Conservation (phyloP, 1,140 invertebrate genomes). For the Panagrolaimus sp. region DNA sequence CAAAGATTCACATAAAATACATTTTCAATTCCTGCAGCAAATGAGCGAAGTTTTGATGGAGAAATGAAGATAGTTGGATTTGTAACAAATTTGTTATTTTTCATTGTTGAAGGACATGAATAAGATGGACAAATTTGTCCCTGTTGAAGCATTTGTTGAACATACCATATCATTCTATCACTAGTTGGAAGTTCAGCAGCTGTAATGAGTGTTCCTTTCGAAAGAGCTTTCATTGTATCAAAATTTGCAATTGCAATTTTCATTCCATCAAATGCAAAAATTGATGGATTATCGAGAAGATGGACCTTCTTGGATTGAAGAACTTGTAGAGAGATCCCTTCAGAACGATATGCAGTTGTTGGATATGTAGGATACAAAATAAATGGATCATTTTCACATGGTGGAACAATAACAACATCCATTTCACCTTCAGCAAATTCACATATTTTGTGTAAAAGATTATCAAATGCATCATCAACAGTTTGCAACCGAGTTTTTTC, state of each 20-base stretch:
- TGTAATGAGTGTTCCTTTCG: background rate
- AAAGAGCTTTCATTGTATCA: conserved; percentile 6
- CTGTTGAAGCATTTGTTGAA: conserved; percentile 6
- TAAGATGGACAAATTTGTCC: conserved; percentile 4
- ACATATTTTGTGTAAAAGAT: too few relatives aligned
- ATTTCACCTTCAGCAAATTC: background rate
- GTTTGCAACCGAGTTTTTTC: too few relatives aligned
- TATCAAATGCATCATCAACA: too few relatives aligned
- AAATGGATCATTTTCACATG: background rate
- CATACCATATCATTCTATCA: conserved; percentile 4
- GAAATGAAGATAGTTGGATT: conserved; percentile 6
- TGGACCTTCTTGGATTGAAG: background rate
- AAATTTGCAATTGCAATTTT: background rate
- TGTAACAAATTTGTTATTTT: background rate
- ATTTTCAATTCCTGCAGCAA: conserved; percentile 9
- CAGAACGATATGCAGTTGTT: background rate
- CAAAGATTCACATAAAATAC: conserved; percentile 1
- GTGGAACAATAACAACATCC: conserved; percentile 2
- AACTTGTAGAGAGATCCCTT: background rate
- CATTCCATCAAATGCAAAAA: background rate
- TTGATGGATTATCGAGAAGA: background rate
- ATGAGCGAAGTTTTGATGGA: background rate
- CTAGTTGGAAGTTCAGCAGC: background rate
- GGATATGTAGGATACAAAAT: background rate
- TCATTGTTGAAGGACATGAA: background rate